Base-by-base conservation (phyloP, 2,888 invertebrate genomes). In the Andrena haemorrhoa region DNA sequence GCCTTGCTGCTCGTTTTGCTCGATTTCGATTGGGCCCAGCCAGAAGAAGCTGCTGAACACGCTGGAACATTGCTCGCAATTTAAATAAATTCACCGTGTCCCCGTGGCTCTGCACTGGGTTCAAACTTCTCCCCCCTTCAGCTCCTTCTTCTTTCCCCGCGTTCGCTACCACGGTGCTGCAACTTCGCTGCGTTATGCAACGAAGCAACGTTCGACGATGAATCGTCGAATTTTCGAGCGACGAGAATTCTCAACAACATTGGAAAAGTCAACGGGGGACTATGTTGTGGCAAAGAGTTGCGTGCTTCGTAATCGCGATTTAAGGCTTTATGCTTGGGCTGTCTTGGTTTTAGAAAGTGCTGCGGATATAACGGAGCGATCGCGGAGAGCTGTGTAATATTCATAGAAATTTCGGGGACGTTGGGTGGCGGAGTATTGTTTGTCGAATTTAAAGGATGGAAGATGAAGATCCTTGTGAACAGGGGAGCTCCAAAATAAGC, bases 31-130 rank as follows among this genome's bases (percentile, higher is more conserved):
- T 79, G 83, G 83, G 66, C 82, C 79, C 73, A 74, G 73, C 78
- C 84, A 86, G 90, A 91, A 91, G 92, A 91, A 93, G 93, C 93
- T 93, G 93, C 93, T 92, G 92, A 93, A 93, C 93, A 93, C 91
- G 92, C 90, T 90, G 90, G 91, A 93, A 93, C 93, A 93, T 93
- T 91, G 93, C 91, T 93, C 90, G 92, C 92, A 93, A 93, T 93
- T 93, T 93, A 92, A 93, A 93, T 93, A 93, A 93, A 93, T 93
- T 92, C 93, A 92, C 83, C 89, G 88, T 83, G 86, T 82, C 83
- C 80, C 84, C 83, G 73, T 80, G 76, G 78, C 81, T 74, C 58
- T 72, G 72, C 74, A 56, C 70, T 47, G 23, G 47, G 64, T 79
- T 65, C 72, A 51, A 76, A 47, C 51, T 69, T 61, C 71, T 75